Evolutionary conservation across 2,797 vertebrate genomes (phyloP), one percentile per base, ranked within the genome.

Genomic region (Distichodus sexfasciatus): DNA sequence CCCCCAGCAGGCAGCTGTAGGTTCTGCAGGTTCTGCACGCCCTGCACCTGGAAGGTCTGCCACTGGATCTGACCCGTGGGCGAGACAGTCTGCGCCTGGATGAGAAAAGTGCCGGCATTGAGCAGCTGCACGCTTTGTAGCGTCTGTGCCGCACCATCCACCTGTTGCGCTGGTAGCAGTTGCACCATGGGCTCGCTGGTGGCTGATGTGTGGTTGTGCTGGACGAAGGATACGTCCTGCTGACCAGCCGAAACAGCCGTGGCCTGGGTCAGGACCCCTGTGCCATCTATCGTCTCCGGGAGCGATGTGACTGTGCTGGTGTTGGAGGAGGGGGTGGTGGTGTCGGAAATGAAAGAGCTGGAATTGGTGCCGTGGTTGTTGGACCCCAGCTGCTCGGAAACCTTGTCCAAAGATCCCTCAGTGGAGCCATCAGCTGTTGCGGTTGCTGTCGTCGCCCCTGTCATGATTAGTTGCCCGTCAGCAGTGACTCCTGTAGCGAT

Each of bases 1-100:
- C 69, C 46, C 0, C 53, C 15, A 1, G 38, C 41, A 0, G 94
- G 93, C 85, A 99, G 87, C 91, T 99, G 97, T 63, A 99, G 92
- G 72, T 98, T 98, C 89, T 99, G 97, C 78, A 99, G 95, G 81
- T 96, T 97, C 88, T 99, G 97, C 67, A 99, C 95, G 61, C 96
- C 96, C 88, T 99, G 97, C 82, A 99, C 96, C 93, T 99, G 97
- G 90, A 99, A 99, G 40, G 97, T 99, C 82, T 99, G 97, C 97
- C 97, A 99, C 79, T 97, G 97, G 89, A 99, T 98, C 90, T 99
- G 97, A 74, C 97, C 97, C 2, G 96, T 97, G 67, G 97, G 94
- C 4, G 93, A 94, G 89, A 99, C 94, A 14, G 96, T 99, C 83
- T 98, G 97, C 75, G 97, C 97, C 93, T 98, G 97, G 90, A 99